Conservation (phyloP, 2,113 vertebrate genomes). For the Octodon degus region DNA sequence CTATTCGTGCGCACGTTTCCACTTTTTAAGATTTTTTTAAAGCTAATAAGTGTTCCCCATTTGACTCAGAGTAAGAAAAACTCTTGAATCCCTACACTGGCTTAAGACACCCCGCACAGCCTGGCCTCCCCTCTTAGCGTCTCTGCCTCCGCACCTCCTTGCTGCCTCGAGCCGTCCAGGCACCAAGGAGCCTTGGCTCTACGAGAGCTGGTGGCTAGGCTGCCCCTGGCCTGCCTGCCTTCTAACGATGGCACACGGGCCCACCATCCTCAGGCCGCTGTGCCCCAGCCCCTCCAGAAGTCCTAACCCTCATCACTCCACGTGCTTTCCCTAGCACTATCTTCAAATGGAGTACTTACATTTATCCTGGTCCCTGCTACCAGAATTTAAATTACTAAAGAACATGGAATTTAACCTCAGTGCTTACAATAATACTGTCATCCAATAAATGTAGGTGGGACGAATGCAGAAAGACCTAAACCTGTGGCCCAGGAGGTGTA, state of each 20-base stretch:
- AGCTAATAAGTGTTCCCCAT: background rate
- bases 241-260: background rate
- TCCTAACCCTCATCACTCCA: background rate
- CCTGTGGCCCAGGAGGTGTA: background rate
- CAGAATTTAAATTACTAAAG: conserved; percentile 36
- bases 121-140: background rate
- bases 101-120: background rate
- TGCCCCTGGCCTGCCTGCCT: background rate
- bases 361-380: background rate
- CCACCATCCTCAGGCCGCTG: background rate
- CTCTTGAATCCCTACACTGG: background rate
- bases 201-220: background rate
- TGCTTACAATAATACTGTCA: background rate
- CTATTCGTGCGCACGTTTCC: background rate
- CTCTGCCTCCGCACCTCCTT: background rate
- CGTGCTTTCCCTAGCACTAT: background rate
- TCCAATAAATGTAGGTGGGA: background rate
- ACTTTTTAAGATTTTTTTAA: background rate
- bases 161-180: background rate
- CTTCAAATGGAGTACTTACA: background rate
- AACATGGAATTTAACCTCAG: background rate
- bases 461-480: background rate
- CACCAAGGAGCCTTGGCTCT: background rate
- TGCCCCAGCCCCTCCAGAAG: background rate
- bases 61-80: background rate